Percentiles rank a stretch among this genome's conserved stretches.
These are phyloP conservation scores for Temnothorax ravouxi DNA, from an alignment of 2,888 invertebrate species.

Conservation along the genomic window DNA sequence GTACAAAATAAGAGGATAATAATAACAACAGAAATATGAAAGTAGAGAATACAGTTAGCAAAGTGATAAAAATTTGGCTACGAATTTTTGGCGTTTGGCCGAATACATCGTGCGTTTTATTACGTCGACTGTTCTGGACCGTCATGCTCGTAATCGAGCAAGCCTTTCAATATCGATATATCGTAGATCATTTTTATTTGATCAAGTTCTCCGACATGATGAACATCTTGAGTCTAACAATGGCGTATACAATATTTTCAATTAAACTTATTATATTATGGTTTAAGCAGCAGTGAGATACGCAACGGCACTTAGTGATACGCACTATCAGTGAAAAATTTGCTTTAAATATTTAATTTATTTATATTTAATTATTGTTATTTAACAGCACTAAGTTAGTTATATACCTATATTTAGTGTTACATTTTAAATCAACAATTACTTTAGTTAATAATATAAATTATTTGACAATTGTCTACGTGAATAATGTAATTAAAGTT, in stretches of 20 bases:
- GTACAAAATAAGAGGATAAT: neutral
- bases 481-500: neutral
- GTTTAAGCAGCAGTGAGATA: slow-evolving; percentile 50
- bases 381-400: too few species aligned
- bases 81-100: slow-evolving; percentile 57
- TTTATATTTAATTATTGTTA: too few species aligned
- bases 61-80: slow-evolving; percentile 23
- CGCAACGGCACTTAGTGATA: neutral
- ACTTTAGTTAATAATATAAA: neutral
- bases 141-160: slow-evolving; percentile 5
- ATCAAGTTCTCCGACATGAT: slow-evolving; percentile 29
- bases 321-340: slow-evolving; percentile 2
- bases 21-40: slow-evolving; percentile 6
- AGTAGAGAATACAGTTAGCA: neutral
- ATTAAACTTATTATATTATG: slow-evolving; percentile 50
- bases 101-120: neutral
- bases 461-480: neutral
- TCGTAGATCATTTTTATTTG: neutral
- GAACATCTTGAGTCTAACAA: slow-evolving; percentile 14
- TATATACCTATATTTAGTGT: too few species aligned
- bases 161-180: slow-evolving; percentile 45
- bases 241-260: slow-evolving; percentile 25
- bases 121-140: slow-evolving; percentile 42
- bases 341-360: neutral
- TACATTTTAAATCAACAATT: neutral